Evolutionary conservation across 2,888 invertebrate genomes (phyloP).

Genomic region (Pomacea canaliculata): DNA sequence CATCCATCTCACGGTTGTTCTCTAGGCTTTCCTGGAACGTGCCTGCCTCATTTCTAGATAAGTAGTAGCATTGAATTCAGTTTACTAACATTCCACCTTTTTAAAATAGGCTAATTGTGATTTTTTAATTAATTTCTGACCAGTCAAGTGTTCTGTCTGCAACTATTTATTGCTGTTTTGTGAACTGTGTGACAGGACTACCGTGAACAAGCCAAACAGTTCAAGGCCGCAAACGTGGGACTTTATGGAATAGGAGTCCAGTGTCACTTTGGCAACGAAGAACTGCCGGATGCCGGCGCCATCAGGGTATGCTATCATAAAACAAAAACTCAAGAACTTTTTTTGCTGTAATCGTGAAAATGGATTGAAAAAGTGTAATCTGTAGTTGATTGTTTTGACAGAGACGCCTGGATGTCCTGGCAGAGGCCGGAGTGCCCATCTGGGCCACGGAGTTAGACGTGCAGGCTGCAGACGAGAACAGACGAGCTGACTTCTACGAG

Average conservation of each 20-base stretch:
- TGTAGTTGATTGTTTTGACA: constrained; percentile 11
- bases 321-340: too few species aligned
- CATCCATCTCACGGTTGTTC: too few species aligned
- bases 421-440: constrained; percentile 39
- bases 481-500: constrained; percentile 33
- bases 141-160: too few species aligned
- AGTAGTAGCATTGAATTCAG: too few species aligned
- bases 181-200: constrained; percentile 31
- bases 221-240: constrained; percentile 42
- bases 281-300: constrained; percentile 37
- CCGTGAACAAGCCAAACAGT: constrained; percentile 37
- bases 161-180: too few species aligned
- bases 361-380: too few species aligned
- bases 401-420: constrained; percentile 38
- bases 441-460: constrained; percentile 44
- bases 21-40: too few species aligned
- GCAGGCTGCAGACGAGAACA: constrained; percentile 34
- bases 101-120: too few species aligned
- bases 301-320: constrained; percentile 35
- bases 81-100: too few species aligned
- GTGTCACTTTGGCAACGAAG: constrained; percentile 39
- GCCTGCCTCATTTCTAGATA: too few species aligned
- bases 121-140: too few species aligned
- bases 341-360: too few species aligned
- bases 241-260: constrained; percentile 46